Conservation (phyloP, 2,113 vertebrate species). For the Atherinomorus stipes region DNA sequence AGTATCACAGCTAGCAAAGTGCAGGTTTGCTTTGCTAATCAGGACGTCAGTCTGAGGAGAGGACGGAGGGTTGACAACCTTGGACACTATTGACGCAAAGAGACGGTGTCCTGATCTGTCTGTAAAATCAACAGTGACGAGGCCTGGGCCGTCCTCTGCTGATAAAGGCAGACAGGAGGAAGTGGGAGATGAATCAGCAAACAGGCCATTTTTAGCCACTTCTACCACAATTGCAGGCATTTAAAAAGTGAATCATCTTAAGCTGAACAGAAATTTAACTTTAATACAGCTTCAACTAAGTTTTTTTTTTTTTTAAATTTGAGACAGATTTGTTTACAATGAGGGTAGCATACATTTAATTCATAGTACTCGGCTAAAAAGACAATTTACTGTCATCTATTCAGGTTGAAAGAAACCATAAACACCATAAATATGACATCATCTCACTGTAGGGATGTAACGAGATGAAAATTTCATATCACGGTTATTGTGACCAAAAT, state of each 20-base stretch:
- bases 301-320: not conserved
- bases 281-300: too few species aligned
- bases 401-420: too few species aligned
- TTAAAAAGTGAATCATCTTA: not conserved
- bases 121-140: slow-evolving; percentile 36
- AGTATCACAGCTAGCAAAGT: slow-evolving; percentile 11
- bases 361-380: too few species aligned
- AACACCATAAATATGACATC: too few species aligned
- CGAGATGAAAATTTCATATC: too few species aligned
- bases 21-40: slow-evolving; percentile 27
- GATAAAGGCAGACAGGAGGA: slow-evolving; percentile 28
- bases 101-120: slow-evolving; percentile 5
- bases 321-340: too few species aligned
- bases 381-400: too few species aligned
- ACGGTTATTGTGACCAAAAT: too few species aligned
- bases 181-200: slow-evolving; percentile 2
- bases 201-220: not conserved
- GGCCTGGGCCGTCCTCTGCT: slow-evolving; percentile 3
- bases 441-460: too few species aligned
- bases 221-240: not conserved
- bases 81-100: slow-evolving; percentile 38
- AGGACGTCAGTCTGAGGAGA: slow-evolving; percentile 8
- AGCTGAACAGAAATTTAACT: not conserved
- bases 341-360: too few species aligned
- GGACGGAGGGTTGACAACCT: slow-evolving; percentile 42